phyloP scores from a whole-genome alignment of 2,888 invertebrate genomes.

The Metacarcinus magister region DNA sequence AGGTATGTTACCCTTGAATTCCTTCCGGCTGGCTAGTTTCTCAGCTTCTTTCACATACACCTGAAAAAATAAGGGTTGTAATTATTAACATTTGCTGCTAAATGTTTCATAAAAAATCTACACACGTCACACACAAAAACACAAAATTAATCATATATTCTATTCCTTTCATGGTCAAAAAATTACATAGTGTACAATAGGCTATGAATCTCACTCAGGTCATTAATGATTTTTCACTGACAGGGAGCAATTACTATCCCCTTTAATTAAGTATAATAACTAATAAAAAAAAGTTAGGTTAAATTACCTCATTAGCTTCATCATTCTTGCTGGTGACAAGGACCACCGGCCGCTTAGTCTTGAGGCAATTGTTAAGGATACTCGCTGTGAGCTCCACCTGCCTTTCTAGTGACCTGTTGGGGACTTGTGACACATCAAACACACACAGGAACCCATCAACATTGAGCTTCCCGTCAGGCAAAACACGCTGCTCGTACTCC shows the following conservation, averaged over 20 bases:
- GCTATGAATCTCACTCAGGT: no score
- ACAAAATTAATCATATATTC: no score
- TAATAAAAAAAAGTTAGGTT: not conserved
- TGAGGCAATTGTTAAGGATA: conserved; percentile 85
- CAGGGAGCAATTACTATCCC: no score
- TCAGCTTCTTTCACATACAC: conserved; percentile 95
- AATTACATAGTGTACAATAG: no score
- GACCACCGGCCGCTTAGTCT: conserved; percentile 92
- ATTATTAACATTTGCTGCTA: no score
- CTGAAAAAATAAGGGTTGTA: conserved; percentile 56
- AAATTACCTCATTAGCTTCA: conserved; percentile 90
- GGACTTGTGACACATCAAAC: conserved; percentile 97
- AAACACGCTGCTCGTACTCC: conserved; percentile 96
- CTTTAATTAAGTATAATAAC: not conserved
- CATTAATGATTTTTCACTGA: no score
- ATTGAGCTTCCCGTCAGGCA: conserved; percentile 95
- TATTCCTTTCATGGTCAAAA: no score
- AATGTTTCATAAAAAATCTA: no score
- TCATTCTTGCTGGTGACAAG: conserved; percentile 98
- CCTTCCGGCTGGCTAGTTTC: conserved; percentile 93
- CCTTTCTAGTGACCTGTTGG: conserved; percentile 94
- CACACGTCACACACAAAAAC: no score
- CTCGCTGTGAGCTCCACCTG: conserved; percentile 85
- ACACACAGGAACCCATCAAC: conserved; percentile 98
- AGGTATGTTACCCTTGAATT: conserved; percentile 89